Conservation (phyloP, 2,797 vertebrate genomes). For the Brachyalestes nurse region DNA sequence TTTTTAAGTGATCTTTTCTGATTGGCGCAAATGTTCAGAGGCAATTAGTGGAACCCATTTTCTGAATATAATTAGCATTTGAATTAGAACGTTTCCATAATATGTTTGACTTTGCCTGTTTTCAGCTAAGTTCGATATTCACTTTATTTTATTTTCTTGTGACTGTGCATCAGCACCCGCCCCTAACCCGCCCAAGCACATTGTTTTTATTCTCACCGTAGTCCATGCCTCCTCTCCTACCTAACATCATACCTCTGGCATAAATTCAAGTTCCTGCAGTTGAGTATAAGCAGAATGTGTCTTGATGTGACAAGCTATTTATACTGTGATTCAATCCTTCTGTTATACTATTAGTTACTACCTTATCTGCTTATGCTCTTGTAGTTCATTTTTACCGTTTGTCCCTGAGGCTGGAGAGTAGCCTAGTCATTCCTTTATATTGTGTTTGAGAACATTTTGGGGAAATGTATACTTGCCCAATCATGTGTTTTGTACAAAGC, state of each 20-base stretch:
- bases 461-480: conserved; percentile 17
- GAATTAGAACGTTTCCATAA: not conserved
- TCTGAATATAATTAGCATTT: not conserved
- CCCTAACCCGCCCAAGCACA: not conserved
- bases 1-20: not conserved
- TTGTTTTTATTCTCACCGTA: not conserved
- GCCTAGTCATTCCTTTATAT: conserved; percentile 32
- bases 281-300: not conserved
- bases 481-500: conserved; percentile 38
- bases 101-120: not conserved
- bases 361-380: not conserved
- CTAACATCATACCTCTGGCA: not conserved
- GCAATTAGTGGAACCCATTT: not conserved
- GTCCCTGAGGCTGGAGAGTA: not conserved
- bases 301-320: conserved; percentile 1
- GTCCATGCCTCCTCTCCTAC: not conserved
- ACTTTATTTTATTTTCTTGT: not conserved
- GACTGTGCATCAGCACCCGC: not conserved
- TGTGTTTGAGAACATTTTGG: conserved; percentile 4
- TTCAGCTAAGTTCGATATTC: not conserved
- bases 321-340: conserved; percentile 27
- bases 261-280: not conserved
- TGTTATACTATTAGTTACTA: conserved; percentile 5
- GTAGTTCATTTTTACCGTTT: not conserved
- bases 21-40: not conserved